phyloP scores from a whole-genome alignment of 2,888 invertebrate species.

The Aromia moschata region DNA sequence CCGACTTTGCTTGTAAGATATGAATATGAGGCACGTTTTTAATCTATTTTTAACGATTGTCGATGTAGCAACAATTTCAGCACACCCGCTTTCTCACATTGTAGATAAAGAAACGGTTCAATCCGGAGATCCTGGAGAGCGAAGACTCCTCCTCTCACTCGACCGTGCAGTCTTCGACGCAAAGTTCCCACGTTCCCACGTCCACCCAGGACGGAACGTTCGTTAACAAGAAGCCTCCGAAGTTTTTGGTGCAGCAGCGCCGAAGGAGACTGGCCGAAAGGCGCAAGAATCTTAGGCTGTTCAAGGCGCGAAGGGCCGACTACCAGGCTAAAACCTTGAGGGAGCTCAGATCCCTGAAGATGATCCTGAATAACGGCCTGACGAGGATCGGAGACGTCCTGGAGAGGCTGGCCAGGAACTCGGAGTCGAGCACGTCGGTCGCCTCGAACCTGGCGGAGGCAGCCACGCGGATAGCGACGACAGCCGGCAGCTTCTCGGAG shows the following conservation, averaged over 20 bases:
- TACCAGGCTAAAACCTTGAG: constrained; percentile 23
- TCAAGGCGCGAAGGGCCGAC: constrained; percentile 1
- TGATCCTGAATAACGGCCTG: constrained; percentile 16
- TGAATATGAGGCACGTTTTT: too few relatives aligned
- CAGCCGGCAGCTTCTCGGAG: constrained; percentile 16
- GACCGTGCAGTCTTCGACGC: constrained; percentile 1
- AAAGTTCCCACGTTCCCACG: constrained; percentile 12
- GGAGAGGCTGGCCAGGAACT: constrained; percentile 19
- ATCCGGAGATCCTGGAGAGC: constrained; percentile 19
- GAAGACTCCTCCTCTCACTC: constrained; percentile 28
- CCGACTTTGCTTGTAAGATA: too few relatives aligned
- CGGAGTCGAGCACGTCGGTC: constrained; percentile 10
- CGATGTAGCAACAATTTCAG: too few relatives aligned
- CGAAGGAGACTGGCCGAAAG: constrained; percentile 6
- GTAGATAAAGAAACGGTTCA: constrained; percentile 27
- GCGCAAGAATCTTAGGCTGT: constrained; percentile 2
- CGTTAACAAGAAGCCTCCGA: neutral
- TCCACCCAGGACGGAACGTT: neutral
- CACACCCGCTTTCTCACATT: too few relatives aligned
- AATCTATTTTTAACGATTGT: too few relatives aligned
- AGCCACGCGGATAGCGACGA: constrained; percentile 13
- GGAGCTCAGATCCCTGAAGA: constrained; percentile 11
- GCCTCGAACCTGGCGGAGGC: constrained; percentile 11
- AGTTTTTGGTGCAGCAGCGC: neutral
- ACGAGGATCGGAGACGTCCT: constrained; percentile 24